Evolutionary conservation across 2,888 invertebrate genomes (phyloP), one percentile per base, ranked within the genome.

Genomic region (Deilephila elpenor): DNA sequence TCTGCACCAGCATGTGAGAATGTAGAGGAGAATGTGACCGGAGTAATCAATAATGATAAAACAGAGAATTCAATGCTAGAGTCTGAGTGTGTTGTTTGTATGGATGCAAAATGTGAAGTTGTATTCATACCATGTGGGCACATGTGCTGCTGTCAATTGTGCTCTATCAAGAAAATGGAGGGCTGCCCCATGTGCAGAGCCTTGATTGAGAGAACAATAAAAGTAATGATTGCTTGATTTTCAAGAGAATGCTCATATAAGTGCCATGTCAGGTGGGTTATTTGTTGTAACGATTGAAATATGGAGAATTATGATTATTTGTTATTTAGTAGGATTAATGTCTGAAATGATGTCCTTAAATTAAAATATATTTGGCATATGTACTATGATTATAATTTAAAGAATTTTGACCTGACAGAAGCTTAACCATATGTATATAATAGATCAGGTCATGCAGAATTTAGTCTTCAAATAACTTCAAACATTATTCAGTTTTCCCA

Each of bases 81-180:
- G 76, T 94, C 96, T 11, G 98, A 98, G 92, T 98, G 98, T 94
- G 97, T 98, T 59, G 95, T 98, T 81, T 98, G 98, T 88, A 96
- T 98, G 96, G 98, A 98, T 89, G 91, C 93, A 79, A 95, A 94
- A 88, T 91, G 92, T 80, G 96, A 96, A 88, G 95, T 98, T 72
- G 97, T 98, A 83, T 98, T 98, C 94, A 95, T 98, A 81, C 97
- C 97, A 73, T 98, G 98, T 88, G 98, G 98, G 74, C 98, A 98
- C 89, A 96, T 98, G 86, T 98, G 98, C 86, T 97, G 97, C 86
- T 98, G 98, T 89, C 89, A 95, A 72, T 87, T 89, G 71, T 98
- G 98, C 92, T 96, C 97, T 71, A 87, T 90, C 77, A 92, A 93
- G 81, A 91, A 95, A 34, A 90, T 97, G 74, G 86, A 89, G 2